phyloP scores from a whole-genome alignment of 92 coral and sea anemone species.

The Epizoanthus rinbou region DNA sequence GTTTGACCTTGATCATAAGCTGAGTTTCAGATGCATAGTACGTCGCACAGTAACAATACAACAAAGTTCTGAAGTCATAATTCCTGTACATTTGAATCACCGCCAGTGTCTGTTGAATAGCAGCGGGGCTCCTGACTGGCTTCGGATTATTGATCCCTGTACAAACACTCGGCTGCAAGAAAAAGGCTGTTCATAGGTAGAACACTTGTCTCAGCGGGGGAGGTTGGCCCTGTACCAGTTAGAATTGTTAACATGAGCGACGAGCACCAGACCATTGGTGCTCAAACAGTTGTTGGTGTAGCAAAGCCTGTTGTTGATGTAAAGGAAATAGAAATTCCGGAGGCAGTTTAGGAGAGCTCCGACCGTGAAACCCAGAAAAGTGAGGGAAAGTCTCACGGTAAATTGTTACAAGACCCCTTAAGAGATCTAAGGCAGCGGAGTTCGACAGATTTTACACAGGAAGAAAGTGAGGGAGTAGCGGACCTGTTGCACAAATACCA shows the following conservation, averaged over 20 bases:
- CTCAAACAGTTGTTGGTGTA: slow-evolving; percentile 42
- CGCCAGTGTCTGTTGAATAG: slow-evolving; percentile 8
- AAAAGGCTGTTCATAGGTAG: slow-evolving; percentile 49
- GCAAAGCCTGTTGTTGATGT: slow-evolving; percentile 44
- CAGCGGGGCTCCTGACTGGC: slow-evolving; percentile 6
- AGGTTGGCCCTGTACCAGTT: slow-evolving; percentile 21
- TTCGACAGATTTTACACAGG: slow-evolving; percentile 37
- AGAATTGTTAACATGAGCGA: slow-evolving; percentile 27
- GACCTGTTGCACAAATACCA: neutral
- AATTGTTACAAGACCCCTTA: slow-evolving; percentile 37
- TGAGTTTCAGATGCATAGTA: slow-evolving; percentile 51
- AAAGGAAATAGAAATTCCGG: too few relatives aligned
- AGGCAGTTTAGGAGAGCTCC: too few relatives aligned
- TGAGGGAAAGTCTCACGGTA: too few relatives aligned
- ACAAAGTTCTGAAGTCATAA: slow-evolving; percentile 39
- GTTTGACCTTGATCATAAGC: slow-evolving; percentile 29
- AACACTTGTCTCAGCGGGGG: slow-evolving; percentile 23
- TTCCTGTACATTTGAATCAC: slow-evolving; percentile 24
- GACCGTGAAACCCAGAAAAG: too few relatives aligned
- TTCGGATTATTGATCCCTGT: slow-evolving; percentile 32
- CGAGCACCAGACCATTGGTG: neutral
- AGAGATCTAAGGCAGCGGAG: slow-evolving; percentile 41
- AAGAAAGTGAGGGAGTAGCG: slow-evolving; percentile 25
- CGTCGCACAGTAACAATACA: slow-evolving; percentile 45
- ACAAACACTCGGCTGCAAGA: slow-evolving; percentile 36